Evolutionary conservation across 2,888 invertebrate genomes (phyloP), one percentile per base, ranked within the genome.

Genomic region (Tetramorium bicarinatum): DNA sequence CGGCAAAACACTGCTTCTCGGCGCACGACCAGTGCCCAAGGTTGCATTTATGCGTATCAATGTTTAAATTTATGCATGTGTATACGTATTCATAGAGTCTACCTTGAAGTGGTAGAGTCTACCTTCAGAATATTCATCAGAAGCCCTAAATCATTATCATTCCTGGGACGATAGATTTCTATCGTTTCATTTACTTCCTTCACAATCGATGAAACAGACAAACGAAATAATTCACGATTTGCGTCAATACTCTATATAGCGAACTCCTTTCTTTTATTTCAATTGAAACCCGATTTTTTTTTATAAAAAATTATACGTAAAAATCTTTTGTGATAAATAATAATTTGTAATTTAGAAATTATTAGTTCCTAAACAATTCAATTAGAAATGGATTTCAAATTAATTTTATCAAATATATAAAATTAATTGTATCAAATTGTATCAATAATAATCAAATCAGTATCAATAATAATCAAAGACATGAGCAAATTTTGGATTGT

Each of bases 11-110:
- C 71, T 82, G 52, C 44, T 81, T 49, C 54, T 66, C 41, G 34
- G 56, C 61, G 81, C 75, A 49, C 62, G 59, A 85, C n/a, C 76
- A 76, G 61, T 38, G 77, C 44, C 21, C 54, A 54, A 77, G 21
- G 84, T 47, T 61, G 69, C 81, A 85, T 84, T 82, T 81, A 82
- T 76, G 84, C 71, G 72, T 75, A 72, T 83, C 54, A 85, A 69
- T 69, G 74, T 83, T 69, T 82, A 77, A 71, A 76, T 66, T 90
- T 89, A 88, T 83, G 86, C 91, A 91, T 34, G 56, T 82, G 75
- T 84, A 38, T 47, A 52, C n/a, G 87, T 88, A 82, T 88, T 88
- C 83, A 83, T 66, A 87, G 9, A 74, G 74, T 34, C 34, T 18
- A 9, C 13, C 13, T 47, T 38, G 3, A 44, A 38, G 41, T 44